Base-by-base conservation (phyloP, 2,113 vertebrate species). In the Parotia lawesii region DNA sequence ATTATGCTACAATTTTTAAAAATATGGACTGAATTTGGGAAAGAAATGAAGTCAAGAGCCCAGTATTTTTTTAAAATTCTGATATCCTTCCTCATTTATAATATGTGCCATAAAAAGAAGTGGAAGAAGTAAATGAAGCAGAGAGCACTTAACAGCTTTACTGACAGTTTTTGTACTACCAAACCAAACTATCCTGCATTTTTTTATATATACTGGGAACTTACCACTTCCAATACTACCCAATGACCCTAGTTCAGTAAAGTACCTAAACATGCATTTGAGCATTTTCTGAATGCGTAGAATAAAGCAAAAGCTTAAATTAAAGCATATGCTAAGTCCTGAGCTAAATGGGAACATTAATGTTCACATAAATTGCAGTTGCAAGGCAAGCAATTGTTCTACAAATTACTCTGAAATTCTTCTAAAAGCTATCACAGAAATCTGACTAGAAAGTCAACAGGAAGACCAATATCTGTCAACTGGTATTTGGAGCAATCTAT, bases 401-500 rank as follows among this genome's bases (percentile, higher is more conserved):
- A 60, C n/a, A 87, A 35, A 73, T 53, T 65, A 40, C 24, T 89
- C 54, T 71, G 33, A 94, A 91, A 87, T 69, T 65, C 58, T 87
- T 82, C 67, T 89, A 75, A 92, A 91, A 85, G 48, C 50, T 65
- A 65, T 45, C 74, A 76, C 21, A 87, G 77, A 90, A 87, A 89
- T 66, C 33, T 47, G 24, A 85, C 17, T 60, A 58, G 23, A 73
- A 89, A 94, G 40, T 48, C 85, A 93, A 91, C 87, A 96, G 89
- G 77, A 93, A 92, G 81, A 96, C 62, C 54, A 85, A 29, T 22
- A 28, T 83, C 82, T 96, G 79, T 86, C 87, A 93, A 37, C 58
- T 74, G 21, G 27, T 62, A 29, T 89, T 95, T 83, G 58, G 60
- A 89, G 82, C 35, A 87, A 95, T 71, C 84, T 79, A 78, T 7